phyloP scores from a whole-genome alignment of 1,140 invertebrate species.

The Drosophila ogumai region DNA sequence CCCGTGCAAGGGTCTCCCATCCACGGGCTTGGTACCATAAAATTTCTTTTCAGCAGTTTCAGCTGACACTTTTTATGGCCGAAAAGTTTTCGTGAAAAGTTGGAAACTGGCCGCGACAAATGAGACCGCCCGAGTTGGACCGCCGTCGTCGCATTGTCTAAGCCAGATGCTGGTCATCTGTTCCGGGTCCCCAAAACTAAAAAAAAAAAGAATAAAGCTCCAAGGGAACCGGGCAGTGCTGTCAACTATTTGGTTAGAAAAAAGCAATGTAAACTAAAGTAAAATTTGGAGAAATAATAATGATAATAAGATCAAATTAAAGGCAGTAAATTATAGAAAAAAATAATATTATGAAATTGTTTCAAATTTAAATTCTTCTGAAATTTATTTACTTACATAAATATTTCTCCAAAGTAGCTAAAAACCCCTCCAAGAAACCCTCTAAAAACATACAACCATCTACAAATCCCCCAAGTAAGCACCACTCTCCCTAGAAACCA shows the following conservation, averaged over 20 bases:
- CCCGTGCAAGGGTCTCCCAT: neutral
- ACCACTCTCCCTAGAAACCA: neutral
- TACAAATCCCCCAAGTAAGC: neutral
- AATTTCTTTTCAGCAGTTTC: conserved; percentile 73
- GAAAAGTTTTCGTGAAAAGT: conserved; percentile 69
- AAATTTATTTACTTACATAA: no score
- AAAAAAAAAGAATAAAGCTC: neutral
- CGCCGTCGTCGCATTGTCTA: conserved; percentile 75
- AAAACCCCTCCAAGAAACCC: neutral
- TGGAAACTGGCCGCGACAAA: conserved; percentile 64
- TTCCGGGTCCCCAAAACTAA: conserved; percentile 25
- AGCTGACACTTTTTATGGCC: conserved; percentile 73
- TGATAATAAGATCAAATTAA: no score
- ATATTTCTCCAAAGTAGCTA: no score
- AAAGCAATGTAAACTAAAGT: neutral
- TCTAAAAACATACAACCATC: neutral
- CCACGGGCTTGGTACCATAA: conserved; percentile 25
- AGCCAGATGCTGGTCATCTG: conserved; percentile 76
- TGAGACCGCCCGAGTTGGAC: conserved; percentile 77
- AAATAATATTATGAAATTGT: no score
- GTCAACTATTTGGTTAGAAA: neutral
- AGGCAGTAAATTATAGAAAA: no score
- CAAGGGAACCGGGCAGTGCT: neutral
- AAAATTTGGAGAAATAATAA: neutral
- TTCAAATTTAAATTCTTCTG: no score